phyloP scores from a whole-genome alignment of 2,113 vertebrate genomes.

The Pipra filicauda region DNA sequence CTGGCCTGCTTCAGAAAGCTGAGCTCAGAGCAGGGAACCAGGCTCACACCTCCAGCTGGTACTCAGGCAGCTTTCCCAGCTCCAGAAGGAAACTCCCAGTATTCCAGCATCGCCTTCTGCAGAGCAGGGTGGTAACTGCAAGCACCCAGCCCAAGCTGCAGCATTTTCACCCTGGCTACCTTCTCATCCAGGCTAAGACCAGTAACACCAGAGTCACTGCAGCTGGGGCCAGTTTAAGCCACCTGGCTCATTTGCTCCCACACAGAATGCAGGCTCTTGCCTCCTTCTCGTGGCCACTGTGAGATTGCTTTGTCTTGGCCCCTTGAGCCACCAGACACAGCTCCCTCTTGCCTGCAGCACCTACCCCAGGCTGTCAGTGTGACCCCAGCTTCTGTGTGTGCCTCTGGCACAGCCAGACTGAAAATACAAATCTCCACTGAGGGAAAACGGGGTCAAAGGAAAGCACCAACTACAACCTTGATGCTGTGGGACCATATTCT shows the following conservation, averaged over 20 bases:
- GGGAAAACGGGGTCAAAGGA: neutral
- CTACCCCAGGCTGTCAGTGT: neutral
- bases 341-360: fast-evolving
- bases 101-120: neutral
- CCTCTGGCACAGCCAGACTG: neutral
- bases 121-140: neutral
- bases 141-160: neutral
- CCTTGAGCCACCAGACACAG: neutral
- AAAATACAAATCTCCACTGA: neutral
- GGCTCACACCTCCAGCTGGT: neutral
- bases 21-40: neutral
- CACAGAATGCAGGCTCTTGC: neutral
- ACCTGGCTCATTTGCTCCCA: neutral
- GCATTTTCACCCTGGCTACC: neutral
- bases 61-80: neutral
- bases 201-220: neutral
- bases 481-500: neutral
- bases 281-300: neutral
- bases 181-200: neutral
- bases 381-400: neutral
- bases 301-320: neutral
- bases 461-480: neutral
- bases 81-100: neutral
- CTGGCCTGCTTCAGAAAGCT: neutral
- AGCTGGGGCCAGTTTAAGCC: neutral